These are phyloP conservation scores for Astropecten irregularis DNA, from an alignment of 53 echinoderm and acorn worm species.

Conservation along the genomic window DNA sequence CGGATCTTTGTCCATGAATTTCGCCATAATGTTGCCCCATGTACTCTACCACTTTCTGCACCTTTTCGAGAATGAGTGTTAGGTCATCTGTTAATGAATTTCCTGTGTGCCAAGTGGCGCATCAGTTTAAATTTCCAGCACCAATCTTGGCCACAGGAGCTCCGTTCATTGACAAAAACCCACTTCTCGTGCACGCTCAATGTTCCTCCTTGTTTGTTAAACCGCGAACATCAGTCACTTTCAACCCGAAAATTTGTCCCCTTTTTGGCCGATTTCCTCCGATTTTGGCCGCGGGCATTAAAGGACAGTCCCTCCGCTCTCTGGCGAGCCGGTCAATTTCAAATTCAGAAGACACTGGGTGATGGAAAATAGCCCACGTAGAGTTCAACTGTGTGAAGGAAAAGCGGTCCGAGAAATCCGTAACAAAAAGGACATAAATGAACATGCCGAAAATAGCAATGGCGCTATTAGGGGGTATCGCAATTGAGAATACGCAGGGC, in stretches of 20 bases:
- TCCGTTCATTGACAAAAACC: constrained; percentile 73
- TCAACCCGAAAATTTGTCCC: constrained; percentile 58
- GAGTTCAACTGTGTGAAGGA: constrained; percentile 74
- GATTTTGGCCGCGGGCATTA: constrained; percentile 59
- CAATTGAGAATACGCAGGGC: constrained; percentile 64
- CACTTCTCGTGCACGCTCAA: constrained; percentile 60
- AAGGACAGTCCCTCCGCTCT: constrained; percentile 74
- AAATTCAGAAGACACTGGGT: constrained; percentile 94
- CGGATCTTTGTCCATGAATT: constrained; percentile 99
- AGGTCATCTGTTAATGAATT: constrained; percentile 99
- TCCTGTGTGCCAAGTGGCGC: constrained; percentile 92
- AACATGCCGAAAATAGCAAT: constrained; percentile 83
- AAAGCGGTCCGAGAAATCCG: constrained; percentile 75
- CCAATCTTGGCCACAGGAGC: constrained; percentile 66
- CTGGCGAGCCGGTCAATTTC: constrained; percentile 84
- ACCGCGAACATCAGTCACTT: constrained; percentile 65
- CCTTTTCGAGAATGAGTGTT: constrained; percentile 81
- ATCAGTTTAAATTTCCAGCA: constrained; percentile 88
- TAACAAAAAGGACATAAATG: constrained; percentile 77
- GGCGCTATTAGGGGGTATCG: constrained; percentile 71
- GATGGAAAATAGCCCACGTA: constrained; percentile 97
- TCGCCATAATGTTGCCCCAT: constrained; percentile 91
- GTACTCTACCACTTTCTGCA: constrained; percentile 76
- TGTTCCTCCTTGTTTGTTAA: constrained; percentile 74
- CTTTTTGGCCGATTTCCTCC: constrained; percentile 60